Conservation (phyloP, 2,113 vertebrate genomes). For the Sigmodon hispidus region DNA sequence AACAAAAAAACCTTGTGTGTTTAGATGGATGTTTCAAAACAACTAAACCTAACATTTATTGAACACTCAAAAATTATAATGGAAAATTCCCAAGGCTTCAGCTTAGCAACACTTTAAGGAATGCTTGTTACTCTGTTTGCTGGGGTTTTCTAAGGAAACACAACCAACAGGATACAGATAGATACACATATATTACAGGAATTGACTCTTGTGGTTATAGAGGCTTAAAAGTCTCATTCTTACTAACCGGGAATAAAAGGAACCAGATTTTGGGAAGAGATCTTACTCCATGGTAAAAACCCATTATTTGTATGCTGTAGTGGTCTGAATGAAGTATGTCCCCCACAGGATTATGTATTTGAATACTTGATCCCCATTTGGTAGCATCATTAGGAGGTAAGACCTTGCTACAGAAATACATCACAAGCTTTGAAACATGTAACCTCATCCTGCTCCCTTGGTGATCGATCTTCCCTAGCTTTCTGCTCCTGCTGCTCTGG, state of each 20-base stretch:
- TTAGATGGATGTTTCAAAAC: not conserved
- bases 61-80: not conserved
- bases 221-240: not conserved
- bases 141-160: not conserved
- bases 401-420: not conserved
- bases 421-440: not conserved
- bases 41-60: not conserved
- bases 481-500: not conserved
- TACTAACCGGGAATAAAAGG: not conserved
- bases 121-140: not conserved
- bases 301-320: not conserved
- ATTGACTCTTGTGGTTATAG: not conserved
- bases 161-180: not conserved
- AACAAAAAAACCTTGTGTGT: too few relatives aligned
- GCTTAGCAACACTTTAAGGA: not conserved
- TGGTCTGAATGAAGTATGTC: not conserved
- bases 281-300: not conserved
- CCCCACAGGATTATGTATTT: not conserved
- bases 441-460: not conserved
- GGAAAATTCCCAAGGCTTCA: not conserved
- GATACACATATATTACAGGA: not conserved
- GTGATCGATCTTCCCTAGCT: not conserved
- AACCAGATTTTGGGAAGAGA: not conserved
- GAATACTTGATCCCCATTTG: not conserved
- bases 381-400: not conserved